Conservation (phyloP, 1,140 invertebrate species). For the Brachionus paranguensis region DNA sequence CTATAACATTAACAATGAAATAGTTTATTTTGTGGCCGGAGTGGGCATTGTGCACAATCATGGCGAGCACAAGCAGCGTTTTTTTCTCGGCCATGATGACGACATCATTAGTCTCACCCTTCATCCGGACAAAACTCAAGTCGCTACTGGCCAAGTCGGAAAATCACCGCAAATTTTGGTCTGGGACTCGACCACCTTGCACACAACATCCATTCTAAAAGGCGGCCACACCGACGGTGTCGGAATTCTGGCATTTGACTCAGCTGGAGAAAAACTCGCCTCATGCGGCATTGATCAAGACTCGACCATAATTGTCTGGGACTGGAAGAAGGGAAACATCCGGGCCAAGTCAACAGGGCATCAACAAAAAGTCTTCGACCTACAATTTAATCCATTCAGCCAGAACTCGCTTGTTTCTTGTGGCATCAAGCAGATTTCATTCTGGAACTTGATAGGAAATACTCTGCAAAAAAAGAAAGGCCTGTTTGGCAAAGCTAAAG, state of each 20-base stretch:
- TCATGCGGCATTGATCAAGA: constrained; percentile 51
- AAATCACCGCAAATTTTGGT: constrained; percentile 54
- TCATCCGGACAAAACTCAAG: constrained; percentile 50
- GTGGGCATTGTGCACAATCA: constrained; percentile 55
- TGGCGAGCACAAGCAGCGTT: constrained; percentile 50
- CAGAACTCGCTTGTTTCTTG: constrained; percentile 52
- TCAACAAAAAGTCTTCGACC: constrained; percentile 52
- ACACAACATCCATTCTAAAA: constrained; percentile 52
- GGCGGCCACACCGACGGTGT: constrained; percentile 53
- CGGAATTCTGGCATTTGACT: constrained; percentile 49
- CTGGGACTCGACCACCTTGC: constrained; percentile 49
- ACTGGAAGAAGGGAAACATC: constrained; percentile 55
- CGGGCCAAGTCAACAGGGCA: constrained; percentile 44
- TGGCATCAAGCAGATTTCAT: constrained; percentile 56
- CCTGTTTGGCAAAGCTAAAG: constrained; percentile 53
- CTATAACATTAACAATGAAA: constrained; percentile 50
- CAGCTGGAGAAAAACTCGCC: constrained; percentile 48
- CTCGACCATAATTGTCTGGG: constrained; percentile 54
- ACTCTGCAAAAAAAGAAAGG: constrained; percentile 53
- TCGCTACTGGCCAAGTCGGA: constrained; percentile 56
- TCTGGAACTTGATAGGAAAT: constrained; percentile 56
- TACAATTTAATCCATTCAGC: constrained; percentile 50
- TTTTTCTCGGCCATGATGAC: constrained; percentile 55
- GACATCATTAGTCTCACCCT: constrained; percentile 54
- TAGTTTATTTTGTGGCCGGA: constrained; percentile 56